Evolutionary conservation across 2,113 vertebrate species (phyloP).

Genomic region (Balaenoptera acutorostrata): DNA sequence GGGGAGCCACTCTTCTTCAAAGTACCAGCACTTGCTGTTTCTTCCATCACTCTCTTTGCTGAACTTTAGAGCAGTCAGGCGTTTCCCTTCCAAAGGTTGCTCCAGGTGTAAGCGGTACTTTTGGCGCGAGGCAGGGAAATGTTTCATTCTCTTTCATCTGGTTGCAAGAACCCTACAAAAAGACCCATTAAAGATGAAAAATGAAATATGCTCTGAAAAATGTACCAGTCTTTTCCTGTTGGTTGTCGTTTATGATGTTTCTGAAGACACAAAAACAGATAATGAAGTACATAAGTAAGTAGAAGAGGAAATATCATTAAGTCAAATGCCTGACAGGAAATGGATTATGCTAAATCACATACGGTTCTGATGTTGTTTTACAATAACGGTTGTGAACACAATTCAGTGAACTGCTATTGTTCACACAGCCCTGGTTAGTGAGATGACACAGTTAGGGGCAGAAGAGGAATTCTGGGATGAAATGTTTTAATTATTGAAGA

Average conservation of each 20-base stretch:
- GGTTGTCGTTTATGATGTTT: slow-evolving; percentile 45
- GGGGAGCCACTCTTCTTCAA: neutral
- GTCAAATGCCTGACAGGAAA: slow-evolving; percentile 62
- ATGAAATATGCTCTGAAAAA: slow-evolving; percentile 40
- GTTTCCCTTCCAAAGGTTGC: neutral
- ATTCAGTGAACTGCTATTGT: slow-evolving; percentile 59
- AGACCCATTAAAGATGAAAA: slow-evolving; percentile 50
- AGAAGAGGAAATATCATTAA: slow-evolving; percentile 64
- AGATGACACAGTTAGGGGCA: slow-evolving; percentile 17
- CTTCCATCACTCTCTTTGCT: neutral
- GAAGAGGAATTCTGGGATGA: slow-evolving; percentile 52
- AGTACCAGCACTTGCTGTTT: neutral
- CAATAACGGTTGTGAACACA: slow-evolving; percentile 46
- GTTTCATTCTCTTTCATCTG: slow-evolving; percentile 28
- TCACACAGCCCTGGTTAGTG: slow-evolving; percentile 33
- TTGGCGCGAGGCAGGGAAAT: neutral
- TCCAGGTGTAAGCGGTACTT: neutral
- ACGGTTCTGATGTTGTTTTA: slow-evolving; percentile 38
- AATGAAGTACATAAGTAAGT: slow-evolving; percentile 54
- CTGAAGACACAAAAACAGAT: slow-evolving; percentile 52
- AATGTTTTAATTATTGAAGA: slow-evolving; percentile 61
- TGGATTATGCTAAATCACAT: slow-evolving; percentile 12
- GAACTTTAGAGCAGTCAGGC: neutral
- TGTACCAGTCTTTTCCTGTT: slow-evolving; percentile 5
- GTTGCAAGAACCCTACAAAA: slow-evolving; percentile 1